Percentiles rank a stretch among this genome's conserved stretches.
phyloP scores from a whole-genome alignment of 2,113 vertebrate genomes.

The Axis porcinus region DNA sequence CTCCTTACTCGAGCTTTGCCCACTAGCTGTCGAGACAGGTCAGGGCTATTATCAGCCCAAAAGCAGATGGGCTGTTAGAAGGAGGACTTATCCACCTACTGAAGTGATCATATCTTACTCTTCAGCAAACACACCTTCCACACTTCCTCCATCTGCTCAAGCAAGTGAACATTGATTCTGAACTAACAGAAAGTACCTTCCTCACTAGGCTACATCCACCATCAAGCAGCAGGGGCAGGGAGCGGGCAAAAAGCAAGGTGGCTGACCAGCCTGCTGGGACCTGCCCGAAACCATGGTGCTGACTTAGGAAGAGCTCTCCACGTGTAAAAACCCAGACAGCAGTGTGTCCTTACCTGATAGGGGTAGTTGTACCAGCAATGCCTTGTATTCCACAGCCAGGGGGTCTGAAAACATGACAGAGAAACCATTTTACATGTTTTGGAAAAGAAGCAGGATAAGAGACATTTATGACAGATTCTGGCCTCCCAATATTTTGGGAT shows the following conservation, averaged over 20 bases:
- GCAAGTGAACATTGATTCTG: not conserved
- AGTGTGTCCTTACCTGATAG: constrained; percentile 89
- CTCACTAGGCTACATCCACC: not conserved
- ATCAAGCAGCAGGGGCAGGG: not conserved
- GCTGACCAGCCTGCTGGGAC: not conserved
- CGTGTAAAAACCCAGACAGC: not conserved
- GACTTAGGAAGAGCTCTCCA: not conserved
- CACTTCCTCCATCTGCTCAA: not conserved
- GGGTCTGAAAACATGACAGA: constrained; percentile 80
- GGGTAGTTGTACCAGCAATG: constrained; percentile 98
- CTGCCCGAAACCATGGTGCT: not conserved
- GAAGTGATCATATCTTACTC: not conserved
- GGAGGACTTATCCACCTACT: not conserved
- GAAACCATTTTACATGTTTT: not conserved
- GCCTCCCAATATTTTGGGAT: not conserved
- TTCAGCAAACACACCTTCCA: not conserved
- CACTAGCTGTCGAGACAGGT: not conserved
- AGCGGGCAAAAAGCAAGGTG: not conserved
- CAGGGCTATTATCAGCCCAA: not conserved
- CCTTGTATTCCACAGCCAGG: constrained; percentile 97
- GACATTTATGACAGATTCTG: not conserved
- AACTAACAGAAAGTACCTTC: not conserved
- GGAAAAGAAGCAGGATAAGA: not conserved
- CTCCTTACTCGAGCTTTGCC: not conserved
- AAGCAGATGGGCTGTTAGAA: not conserved